Base-by-base conservation (phyloP, 1,140 invertebrate species). In the Drosophila tropicalis region DNA sequence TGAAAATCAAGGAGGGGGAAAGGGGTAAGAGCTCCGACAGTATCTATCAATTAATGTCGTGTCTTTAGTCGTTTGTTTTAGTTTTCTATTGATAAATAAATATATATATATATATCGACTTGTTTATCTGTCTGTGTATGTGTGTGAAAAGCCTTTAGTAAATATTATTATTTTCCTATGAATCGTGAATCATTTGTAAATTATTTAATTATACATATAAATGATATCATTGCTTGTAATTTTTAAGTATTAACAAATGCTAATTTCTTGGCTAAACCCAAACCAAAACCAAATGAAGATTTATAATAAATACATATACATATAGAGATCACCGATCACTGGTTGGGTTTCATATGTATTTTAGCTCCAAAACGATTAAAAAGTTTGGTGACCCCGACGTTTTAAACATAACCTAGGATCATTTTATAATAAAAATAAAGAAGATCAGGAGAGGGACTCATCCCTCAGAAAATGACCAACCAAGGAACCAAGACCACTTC, bases 1-100 rank as follows among this genome's bases (percentile, higher is more conserved):
- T 17, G 44, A 19, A 47, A 47, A 47, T 47, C 17, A 17, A 6
- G 5, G 5, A 9, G 15, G 6, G 1, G 41, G 6, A 2, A 3
- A 47, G 6, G 13, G 40, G 40, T 6, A 5, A 29, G 25, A 29
- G 2, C 25, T 29, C 25, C 5, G n/a, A 2, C 5, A 15, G 17
- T 51, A 51, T 51, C 44, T 51, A 19, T 51, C 44, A 51, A 51
- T 51, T 51, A 51, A 10, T 47, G 41, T 47, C 41, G n/a, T 40
- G 12, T 17, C 17, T 47, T 15, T 47, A 47, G 15, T 47, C 7
- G 5, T 47, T 47, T 47, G 17, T 22, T 51, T 51, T 19, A 51
- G 7, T 47, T 47, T 47, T 47, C 15, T 29, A 47, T 15, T 47
- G 41, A 47, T 47, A 15, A 47, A 17, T 22, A 22, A 1, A 22